Percentiles rank a stretch among this genome's conserved stretches.
Evolutionary conservation across 2,797 vertebrate genomes (phyloP).

Genomic region (Babyrousa celebensis): DNA sequence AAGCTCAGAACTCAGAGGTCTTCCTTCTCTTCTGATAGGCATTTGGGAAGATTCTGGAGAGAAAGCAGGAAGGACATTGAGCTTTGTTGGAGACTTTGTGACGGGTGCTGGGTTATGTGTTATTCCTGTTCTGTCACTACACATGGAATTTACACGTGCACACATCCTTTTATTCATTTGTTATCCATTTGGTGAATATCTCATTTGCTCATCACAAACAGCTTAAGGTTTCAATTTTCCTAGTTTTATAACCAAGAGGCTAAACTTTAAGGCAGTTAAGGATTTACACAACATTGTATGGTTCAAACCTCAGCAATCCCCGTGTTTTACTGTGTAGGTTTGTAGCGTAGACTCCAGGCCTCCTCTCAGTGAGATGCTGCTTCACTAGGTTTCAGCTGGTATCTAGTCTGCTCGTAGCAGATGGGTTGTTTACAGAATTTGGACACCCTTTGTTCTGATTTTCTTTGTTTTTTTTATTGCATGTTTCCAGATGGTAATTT

Average conservation of each 20-base stretch:
- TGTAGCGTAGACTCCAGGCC: background rate
- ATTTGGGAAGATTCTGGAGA: conserved; percentile 29
- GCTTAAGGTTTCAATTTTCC: conserved; percentile 27
- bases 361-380: background rate
- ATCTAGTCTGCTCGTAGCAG: background rate
- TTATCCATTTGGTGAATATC: background rate
- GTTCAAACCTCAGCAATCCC: background rate
- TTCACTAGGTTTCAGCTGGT: background rate
- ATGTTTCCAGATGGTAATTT: background rate
- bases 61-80: background rate
- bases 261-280: background rate
- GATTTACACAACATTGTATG: background rate
- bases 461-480: background rate
- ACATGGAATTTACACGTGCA: background rate
- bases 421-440: background rate
- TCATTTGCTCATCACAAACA: conserved; percentile 4
- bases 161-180: background rate
- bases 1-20: background rate
- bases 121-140: background rate
- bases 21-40: background rate
- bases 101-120: background rate
- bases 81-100: background rate
- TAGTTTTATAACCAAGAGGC: background rate
- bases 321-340: background rate
- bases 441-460: background rate